Evolutionary conservation across 2,888 invertebrate species (phyloP).

Genomic region (Elmis aenea): DNA sequence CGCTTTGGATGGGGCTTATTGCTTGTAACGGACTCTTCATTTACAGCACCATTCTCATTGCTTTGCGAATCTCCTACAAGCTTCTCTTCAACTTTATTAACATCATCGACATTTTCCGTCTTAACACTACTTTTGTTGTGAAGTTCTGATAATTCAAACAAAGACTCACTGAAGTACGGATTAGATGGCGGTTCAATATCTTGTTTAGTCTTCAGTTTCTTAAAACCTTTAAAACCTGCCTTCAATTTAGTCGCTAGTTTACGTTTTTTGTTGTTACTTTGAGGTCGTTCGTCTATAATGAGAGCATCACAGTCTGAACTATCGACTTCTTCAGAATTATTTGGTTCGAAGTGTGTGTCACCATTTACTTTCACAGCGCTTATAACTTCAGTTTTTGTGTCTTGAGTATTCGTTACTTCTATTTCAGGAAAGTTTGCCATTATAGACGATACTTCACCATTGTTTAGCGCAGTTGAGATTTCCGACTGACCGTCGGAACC

Average conservation of each 20-base stretch:
- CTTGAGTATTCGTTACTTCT: conserved; percentile 15
- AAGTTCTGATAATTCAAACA: conserved; percentile 41
- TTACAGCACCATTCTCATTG: background rate
- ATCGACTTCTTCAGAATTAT: conserved; percentile 31
- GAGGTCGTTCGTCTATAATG: conserved; percentile 41
- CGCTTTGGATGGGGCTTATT: background rate
- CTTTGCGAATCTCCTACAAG: background rate
- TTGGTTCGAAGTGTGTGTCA: conserved; percentile 23
- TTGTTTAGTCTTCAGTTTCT: conserved; percentile 12
- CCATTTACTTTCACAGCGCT: conserved; percentile 37
- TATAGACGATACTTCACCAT: conserved; percentile 35
- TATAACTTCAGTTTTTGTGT: conserved; percentile 8
- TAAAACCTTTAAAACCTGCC: conserved; percentile 21
- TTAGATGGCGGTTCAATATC: conserved; percentile 35
- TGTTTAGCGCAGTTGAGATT: conserved; percentile 30
- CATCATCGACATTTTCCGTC: conserved; percentile 9
- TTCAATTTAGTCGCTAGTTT: conserved; percentile 12
- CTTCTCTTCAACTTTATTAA: conserved; percentile 6
- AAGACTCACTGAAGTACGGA: conserved; percentile 43
- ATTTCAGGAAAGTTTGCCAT: conserved; percentile 41
- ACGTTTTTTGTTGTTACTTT: conserved; percentile 21
- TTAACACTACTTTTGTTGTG: conserved; percentile 21
- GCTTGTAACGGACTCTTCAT: background rate
- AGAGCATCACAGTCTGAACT: conserved; percentile 45
- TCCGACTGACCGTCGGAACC: conserved; percentile 35